Percentiles rank a stretch among this genome's conserved stretches.
These are phyloP conservation scores for Drosophila ficusphila DNA, from an alignment of 1,140 invertebrate genomes.

Conservation along the genomic window DNA sequence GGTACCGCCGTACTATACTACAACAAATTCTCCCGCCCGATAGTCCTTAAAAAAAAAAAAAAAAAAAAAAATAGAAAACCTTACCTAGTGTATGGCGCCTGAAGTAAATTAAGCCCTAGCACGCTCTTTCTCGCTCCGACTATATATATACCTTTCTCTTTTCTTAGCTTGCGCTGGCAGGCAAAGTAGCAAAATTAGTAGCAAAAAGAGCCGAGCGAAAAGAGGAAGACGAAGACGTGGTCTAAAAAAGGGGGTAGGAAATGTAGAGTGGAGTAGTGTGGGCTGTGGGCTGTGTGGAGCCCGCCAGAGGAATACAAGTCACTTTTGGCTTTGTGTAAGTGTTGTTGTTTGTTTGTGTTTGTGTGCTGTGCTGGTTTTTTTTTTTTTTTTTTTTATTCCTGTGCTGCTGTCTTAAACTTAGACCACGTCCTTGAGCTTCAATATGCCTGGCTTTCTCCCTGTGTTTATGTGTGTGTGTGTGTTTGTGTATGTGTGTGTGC, in stretches of 20 bases:
- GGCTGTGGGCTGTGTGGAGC: background rate
- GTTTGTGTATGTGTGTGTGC: constrained; percentile 15
- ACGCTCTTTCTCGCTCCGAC: background rate
- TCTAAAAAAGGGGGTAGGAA: constrained; percentile 4
- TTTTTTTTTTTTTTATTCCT: no score
- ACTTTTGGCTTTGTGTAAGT: constrained; percentile 38
- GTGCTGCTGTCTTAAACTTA: constrained; percentile 56
- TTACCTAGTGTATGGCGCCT: constrained; percentile 55
- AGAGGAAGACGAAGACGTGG: constrained; percentile 20
- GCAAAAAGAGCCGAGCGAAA: constrained; percentile 48
- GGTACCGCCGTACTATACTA: background rate
- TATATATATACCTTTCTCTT: background rate
- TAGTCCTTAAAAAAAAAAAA: background rate
- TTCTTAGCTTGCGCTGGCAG: constrained; percentile 10
- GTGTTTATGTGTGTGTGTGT: constrained; percentile 4
- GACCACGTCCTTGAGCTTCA: constrained; percentile 75
- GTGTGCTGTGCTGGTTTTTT: background rate
- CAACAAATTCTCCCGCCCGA: background rate
- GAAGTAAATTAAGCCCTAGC: constrained; percentile 57
- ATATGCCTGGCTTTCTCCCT: constrained; percentile 24
- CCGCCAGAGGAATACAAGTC: constrained; percentile 26
- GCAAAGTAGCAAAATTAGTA: constrained; percentile 68
- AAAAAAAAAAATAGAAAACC: constrained; percentile 19
- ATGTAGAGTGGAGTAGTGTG: background rate
- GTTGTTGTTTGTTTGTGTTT: constrained; percentile 23